These are phyloP conservation scores for Druon quercuslanigerum DNA, from an alignment of 1,140 invertebrate genomes.

Conservation along the genomic window DNA sequence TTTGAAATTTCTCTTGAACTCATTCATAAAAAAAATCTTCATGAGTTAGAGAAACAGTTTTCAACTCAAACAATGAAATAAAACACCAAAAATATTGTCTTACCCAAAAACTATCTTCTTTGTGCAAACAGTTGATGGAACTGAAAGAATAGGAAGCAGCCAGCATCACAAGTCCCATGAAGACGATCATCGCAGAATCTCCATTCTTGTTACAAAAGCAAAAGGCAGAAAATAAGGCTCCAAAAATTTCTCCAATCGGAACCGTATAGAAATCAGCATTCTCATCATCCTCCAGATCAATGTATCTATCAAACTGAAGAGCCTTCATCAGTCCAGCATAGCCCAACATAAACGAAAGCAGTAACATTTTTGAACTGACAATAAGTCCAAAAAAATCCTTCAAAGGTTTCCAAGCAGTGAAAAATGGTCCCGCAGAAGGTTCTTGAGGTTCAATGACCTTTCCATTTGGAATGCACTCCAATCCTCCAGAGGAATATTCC, in stretches of 20 bases:
- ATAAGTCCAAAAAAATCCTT: not conserved
- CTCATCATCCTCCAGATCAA: not conserved
- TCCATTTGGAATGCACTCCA: constrained; percentile 74
- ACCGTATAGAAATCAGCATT: not conserved
- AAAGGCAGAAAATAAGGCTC: not conserved
- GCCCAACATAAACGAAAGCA: not conserved
- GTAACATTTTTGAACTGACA: not conserved
- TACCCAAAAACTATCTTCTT: not conserved
- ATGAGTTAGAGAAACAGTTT: too few species aligned
- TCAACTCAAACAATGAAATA: too few species aligned
- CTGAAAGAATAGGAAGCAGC: not conserved
- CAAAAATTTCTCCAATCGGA: not conserved
- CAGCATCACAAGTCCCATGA: not conserved
- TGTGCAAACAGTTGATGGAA: not conserved
- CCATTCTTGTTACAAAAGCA: not conserved
- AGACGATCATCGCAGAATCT: not conserved
- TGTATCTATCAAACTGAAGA: too few species aligned
- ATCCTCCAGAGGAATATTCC: constrained; percentile 74
- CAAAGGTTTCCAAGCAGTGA: not conserved
- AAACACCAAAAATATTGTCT: not conserved
- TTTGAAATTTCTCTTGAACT: too few species aligned
- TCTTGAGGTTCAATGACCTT: not conserved
- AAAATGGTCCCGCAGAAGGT: not conserved
- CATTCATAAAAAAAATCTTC: too few species aligned
- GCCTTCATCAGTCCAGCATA: not conserved